Evolutionary conservation across 2,797 vertebrate species (phyloP), one percentile per base, ranked within the genome.

Genomic region (Salarias fasciatus): DNA sequence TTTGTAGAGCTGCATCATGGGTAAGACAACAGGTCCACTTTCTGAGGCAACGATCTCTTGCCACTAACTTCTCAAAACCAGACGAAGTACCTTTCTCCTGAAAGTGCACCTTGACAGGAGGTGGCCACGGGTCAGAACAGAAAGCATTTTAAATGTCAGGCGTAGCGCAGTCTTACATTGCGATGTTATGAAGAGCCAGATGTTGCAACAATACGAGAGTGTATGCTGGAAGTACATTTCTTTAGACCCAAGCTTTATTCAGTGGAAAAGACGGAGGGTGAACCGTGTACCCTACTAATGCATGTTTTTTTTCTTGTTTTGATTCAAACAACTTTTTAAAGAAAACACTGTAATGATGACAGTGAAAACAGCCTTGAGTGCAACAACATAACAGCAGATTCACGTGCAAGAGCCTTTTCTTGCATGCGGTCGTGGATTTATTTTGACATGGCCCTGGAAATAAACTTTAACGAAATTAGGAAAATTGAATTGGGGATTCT

Each of bases 31-130:
- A 37, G 5, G 10, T 54, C 5, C 8, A 50, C 4, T 4, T 43
- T 63, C 6, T 31, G 3, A 5, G 7, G 15, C 14, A 47, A 11
- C 31, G 29, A 31, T 52, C 30, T 5, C 38, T 43, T 5, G 33
- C 42, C 31, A 52, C 24, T 4, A 38, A 48, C 44, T 29, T 38
- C 11, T 24, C 37, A 15, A 46, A 64, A 64, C 31, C 24, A 52
- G 11, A 50, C 54, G 29, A 43, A 53, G n/a, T 53, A 12, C 18
- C 15, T 50, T 46, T 55, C n/a, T 15, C 5, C 2, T 30, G 9
- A 43, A n/a, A 43, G 37, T 4, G 31, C 31, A 48, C 36, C 24
- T 54, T 55, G 45, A 49, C 29, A 37, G 8, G 18, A 42, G 10
- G 11, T 18, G 13, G 37, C 24, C 37, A 48, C 29, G 11, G 47